Evolutionary conservation across 2,888 invertebrate species (phyloP), one percentile per base, ranked within the genome.

Genomic region (Eupeodes latifasciatus): DNA sequence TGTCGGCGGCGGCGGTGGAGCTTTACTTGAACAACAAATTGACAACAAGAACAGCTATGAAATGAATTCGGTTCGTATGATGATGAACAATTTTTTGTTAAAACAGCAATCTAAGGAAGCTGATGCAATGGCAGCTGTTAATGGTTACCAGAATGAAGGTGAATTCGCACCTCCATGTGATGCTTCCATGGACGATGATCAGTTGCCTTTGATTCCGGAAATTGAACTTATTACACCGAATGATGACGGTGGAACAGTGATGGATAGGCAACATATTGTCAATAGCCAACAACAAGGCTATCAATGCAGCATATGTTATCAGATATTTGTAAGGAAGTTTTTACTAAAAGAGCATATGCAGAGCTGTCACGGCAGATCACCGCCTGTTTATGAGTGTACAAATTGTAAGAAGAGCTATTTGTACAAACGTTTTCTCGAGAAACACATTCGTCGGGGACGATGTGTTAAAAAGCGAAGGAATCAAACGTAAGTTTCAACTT

Each of bases 371-470:
- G 93, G 93, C 0, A 92, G 93, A 10, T 91, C 93, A 7, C 92
- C 92, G 0, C 93, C 93, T 1, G 93, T 92, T 34, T 93, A 93
- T 81, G 93, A 93, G 90, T 93, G 93, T 85, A 91, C 92, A 90
- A 93, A 93, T 71, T 93, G 93, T 85, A 93, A 92, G 80, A 93
- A 93, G 82, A 92, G 92, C n/a, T 93, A 93, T 81, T 92, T 93
- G 85, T 93, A 93, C 77, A 93, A 93, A 89, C 92, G 93, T 10
- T 93, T 93, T 87, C 91, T 93, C 5, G 93, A 93, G 87, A 93
- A 93, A 84, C 93, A 93, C 87, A 90, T 93, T n/a, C 92, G 93
- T 0, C 92, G 93, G 34, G 93, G 93, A 19, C 91, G 93, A 14
- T 93, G 93, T 82, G 93, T 93, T n/a, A 92, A 93, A 75, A 93